Evolutionary conservation across 2,888 invertebrate genomes (phyloP).

Genomic region (Callosobruchus maculatus): DNA sequence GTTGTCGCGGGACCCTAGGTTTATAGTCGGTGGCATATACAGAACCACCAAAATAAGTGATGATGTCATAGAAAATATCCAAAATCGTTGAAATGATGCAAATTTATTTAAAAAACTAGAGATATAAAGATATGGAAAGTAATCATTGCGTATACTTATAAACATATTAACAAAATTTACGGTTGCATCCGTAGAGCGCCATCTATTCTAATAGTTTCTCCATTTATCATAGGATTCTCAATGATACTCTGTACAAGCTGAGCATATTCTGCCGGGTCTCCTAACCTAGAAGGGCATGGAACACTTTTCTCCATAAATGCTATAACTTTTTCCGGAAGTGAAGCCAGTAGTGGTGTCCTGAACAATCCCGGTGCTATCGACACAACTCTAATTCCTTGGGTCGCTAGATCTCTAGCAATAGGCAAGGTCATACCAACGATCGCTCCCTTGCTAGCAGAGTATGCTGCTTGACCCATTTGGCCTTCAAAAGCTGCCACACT

Average conservation of each 20-base stretch:
- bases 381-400: conserved; percentile 74
- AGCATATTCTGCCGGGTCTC: conserved; percentile 84
- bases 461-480: conserved; percentile 92
- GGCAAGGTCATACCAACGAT: conserved; percentile 95
- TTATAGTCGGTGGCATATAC: too few relatives aligned
- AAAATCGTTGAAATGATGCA: too few relatives aligned
- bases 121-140: too few relatives aligned
- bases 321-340: conserved; percentile 79
- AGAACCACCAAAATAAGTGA: too few relatives aligned
- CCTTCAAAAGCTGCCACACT: conserved; percentile 95
- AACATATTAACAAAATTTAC: conserved; percentile 46
- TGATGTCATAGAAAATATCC: too few relatives aligned
- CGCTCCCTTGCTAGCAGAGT: conserved; percentile 90
- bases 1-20: too few relatives aligned
- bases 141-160: too few relatives aligned
- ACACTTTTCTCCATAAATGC: conserved; percentile 73
- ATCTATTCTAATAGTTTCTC: conserved; percentile 84
- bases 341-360: conserved; percentile 75
- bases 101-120: too few relatives aligned
- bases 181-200: conserved; percentile 70
- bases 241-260: conserved; percentile 79
- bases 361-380: conserved; percentile 84
- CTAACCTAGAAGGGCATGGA: conserved; percentile 79
- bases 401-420: conserved; percentile 84
- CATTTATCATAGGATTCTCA: conserved; percentile 87